Evolutionary conservation across 1,140 invertebrate species (phyloP).

Genomic region (Hylaeus anthracinus): DNA sequence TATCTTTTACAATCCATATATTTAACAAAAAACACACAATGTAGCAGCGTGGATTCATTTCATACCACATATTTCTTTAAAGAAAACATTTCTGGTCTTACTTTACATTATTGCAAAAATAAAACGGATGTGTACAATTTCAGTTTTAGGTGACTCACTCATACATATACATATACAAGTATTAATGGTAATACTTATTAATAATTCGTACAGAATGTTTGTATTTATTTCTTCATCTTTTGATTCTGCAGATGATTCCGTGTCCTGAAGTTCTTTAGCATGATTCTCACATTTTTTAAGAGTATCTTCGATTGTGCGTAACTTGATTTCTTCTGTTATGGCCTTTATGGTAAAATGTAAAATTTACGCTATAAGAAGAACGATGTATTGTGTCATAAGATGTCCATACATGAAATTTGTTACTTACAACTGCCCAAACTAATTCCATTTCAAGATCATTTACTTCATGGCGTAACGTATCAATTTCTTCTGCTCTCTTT

Average conservation of each 20-base stretch:
- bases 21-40: no score
- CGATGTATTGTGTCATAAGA: constrained; percentile 21
- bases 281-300: constrained; percentile 52
- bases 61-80: no score
- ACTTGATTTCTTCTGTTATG: constrained; percentile 64
- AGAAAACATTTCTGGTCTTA: no score
- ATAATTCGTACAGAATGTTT: constrained; percentile 65
- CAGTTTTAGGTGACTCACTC: background rate
- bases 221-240: constrained; percentile 64
- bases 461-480: constrained; percentile 80
- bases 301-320: constrained; percentile 46
- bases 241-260: constrained; percentile 32
- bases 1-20: background rate
- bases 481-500: constrained; percentile 81
- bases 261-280: constrained; percentile 45
- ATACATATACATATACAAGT: background rate
- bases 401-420: constrained; percentile 26
- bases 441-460: constrained; percentile 80
- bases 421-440: constrained; percentile 75
- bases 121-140: no score
- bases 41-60: no score
- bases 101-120: no score
- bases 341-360: constrained; percentile 57
- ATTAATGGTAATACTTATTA: background rate
- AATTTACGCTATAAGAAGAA: constrained; percentile 20